Conservation (phyloP, 2,888 invertebrate genomes). For the Tetragonisca angustula region DNA sequence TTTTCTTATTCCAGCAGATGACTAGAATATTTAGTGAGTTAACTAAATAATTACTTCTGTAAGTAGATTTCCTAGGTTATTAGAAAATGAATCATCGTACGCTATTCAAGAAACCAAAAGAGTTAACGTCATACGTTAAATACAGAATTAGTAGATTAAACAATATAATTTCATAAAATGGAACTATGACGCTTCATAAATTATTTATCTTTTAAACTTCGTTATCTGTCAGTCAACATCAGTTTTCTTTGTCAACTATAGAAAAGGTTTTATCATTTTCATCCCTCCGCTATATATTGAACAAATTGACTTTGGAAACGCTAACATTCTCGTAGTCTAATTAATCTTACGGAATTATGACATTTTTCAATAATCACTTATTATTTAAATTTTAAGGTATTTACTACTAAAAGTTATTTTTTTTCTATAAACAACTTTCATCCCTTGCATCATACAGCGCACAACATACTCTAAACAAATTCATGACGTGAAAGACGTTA, state of each 20-base stretch:
- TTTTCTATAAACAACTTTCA: not conserved
- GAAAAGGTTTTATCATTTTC: fast-evolving
- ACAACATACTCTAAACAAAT: not conserved
- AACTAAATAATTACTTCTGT: not conserved
- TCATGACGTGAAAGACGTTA: not conserved
- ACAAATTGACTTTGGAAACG: too few species aligned
- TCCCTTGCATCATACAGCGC: not conserved
- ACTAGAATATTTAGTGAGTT: not conserved
- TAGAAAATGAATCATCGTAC: not conserved
- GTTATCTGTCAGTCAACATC: too few species aligned
- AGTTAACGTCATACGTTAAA: not conserved
- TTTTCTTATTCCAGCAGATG: not conserved
- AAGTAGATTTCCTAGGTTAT: not conserved
- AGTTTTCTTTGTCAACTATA: not conserved
- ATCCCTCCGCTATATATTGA: too few species aligned
- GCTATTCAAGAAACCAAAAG: not conserved
- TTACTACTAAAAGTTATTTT: too few species aligned
- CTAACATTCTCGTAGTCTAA: too few species aligned
- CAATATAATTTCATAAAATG: too few species aligned
- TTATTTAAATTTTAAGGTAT: too few species aligned
- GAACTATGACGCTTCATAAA: not conserved
- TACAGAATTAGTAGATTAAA: not conserved
- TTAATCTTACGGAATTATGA: too few species aligned
- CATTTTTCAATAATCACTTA: too few species aligned
- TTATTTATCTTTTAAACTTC: not conserved